Evolutionary conservation across 2,797 vertebrate genomes (phyloP).

Genomic region (Lithobates pipiens): DNA sequence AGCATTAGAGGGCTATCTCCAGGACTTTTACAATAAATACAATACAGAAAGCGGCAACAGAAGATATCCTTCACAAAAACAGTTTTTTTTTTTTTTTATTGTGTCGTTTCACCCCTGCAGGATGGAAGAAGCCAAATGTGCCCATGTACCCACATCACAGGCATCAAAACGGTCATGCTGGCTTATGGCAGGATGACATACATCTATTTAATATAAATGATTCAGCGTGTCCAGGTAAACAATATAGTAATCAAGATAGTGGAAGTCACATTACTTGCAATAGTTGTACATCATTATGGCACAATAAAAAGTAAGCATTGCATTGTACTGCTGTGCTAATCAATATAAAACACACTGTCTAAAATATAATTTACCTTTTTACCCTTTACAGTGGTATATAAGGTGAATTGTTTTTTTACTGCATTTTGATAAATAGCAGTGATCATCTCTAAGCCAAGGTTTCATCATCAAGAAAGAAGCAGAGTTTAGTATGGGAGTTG

Average conservation of each 20-base stretch:
- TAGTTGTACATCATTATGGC: no score
- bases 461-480: no score
- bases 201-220: neutral
- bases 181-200: no score
- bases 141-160: neutral
- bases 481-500: neutral
- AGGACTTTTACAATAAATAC: neutral
- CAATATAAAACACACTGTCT: neutral
- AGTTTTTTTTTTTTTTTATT: no score
- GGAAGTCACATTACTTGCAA: no score
- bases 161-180: no score
- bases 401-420: neutral
- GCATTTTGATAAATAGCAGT: neutral
- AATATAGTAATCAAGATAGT: neutral
- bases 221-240: neutral
- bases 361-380: no score
- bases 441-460: neutral
- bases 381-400: no score
- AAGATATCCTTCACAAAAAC: no score
- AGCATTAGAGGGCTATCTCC: neutral
- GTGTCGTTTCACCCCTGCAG: no score
- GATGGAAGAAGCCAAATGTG: neutral
- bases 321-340: neutral
- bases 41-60: neutral
- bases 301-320: no score